Base-by-base conservation (phyloP, 2,113 vertebrate species). In the Halcyon malimbica region DNA sequence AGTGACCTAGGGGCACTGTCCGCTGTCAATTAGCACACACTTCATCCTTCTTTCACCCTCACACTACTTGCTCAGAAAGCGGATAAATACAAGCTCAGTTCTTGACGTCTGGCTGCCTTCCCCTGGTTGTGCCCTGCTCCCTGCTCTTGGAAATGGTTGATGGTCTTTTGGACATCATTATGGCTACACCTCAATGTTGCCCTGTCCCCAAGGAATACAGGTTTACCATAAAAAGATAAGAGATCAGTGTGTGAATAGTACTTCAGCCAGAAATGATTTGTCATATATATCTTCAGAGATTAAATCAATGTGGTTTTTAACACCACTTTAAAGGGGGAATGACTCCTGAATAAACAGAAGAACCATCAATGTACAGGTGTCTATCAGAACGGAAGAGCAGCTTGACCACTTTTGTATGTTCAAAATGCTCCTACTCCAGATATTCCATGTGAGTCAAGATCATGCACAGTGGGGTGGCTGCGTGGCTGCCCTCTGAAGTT, bases 381-480 rank as follows among this genome's bases (percentile, higher is more conserved):
- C 59, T 51, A 33, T 42, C 16, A 51, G 23, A 75, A 81, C 25
- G 12, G 28, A 67, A 75, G 24, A 60, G 5, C 20, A 70, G 46
- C 17, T 29, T 31, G 14, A 63, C 13, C 20, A 1, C 31, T 35
- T 33, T 31, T n/a, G 33, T 6, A 5, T 5, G 5, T 31, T 75
- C 39, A 74, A 91, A 89, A 19, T 13, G 33, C 17, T 89, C 16
- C 53, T 46, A 11, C 10, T 74, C 37, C 70, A 74, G 26, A 20
- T 78, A 25, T 24, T 91, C 51, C n/a, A 21, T 3, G 28, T 1
- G 3, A 54, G 6, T 70, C 19, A 63, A 50, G 59, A 50, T 16
- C 19, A 33, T 0, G 2, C 5, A 37, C 4, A 50, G 37, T 2
- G 19, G 41, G 31, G 54, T 2, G 4, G 59, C 71, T 33, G 8